Evolutionary conservation across 2,888 invertebrate species (phyloP).

Genomic region (Calliopum simillimum): DNA sequence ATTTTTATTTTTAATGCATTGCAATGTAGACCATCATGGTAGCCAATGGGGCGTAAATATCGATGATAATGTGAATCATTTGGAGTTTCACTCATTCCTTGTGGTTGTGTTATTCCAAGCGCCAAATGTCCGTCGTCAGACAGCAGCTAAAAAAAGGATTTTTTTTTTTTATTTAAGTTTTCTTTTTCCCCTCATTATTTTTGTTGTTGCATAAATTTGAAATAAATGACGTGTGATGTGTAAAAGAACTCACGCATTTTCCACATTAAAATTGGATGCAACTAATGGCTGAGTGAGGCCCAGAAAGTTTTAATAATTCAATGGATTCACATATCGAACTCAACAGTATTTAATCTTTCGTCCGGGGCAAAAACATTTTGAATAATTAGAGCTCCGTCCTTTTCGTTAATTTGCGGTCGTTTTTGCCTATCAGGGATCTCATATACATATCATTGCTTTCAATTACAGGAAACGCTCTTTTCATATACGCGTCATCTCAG

Average conservation of each 20-base stretch:
- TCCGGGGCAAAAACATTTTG: too few relatives aligned
- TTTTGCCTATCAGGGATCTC: too few relatives aligned
- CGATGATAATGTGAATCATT: constrained; percentile 21
- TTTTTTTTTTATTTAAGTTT: not conserved
- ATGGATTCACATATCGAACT: too few relatives aligned
- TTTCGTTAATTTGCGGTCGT: too few relatives aligned
- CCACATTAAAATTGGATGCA: not conserved
- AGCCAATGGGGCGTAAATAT: constrained; percentile 32
- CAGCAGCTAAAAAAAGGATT: constrained; percentile 13
- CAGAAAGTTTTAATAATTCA: too few relatives aligned
- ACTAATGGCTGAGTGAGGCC: too few relatives aligned
- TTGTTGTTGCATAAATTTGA: not conserved
- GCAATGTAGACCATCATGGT: not conserved
- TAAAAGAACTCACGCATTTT: not conserved
- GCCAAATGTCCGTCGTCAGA: not conserved
- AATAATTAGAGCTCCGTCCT: too few relatives aligned
- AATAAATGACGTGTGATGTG: constrained; percentile 21
- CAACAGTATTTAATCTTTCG: too few relatives aligned
- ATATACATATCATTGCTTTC: too few relatives aligned
- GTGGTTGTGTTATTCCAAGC: not conserved
- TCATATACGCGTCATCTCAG: too few relatives aligned
- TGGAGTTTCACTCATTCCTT: not conserved
- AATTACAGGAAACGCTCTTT: too few relatives aligned
- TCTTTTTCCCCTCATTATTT: not conserved
- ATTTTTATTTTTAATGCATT: not conserved